phyloP scores from a whole-genome alignment of 2,888 invertebrate genomes.

The Sarcophaga carnaria region DNA sequence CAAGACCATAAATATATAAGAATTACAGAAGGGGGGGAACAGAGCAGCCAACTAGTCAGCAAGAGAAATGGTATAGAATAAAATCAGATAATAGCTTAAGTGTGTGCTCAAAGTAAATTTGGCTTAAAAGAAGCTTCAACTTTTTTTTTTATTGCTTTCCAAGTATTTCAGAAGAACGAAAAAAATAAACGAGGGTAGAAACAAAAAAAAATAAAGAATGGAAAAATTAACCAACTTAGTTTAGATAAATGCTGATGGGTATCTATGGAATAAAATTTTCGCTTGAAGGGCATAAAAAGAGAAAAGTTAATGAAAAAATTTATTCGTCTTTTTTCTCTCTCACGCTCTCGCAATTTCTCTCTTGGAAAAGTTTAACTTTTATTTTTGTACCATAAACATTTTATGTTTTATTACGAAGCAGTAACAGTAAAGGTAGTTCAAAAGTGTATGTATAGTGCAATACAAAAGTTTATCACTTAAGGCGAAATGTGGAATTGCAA shows the following conservation, averaged over 20 bases:
- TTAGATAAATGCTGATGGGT: constrained; percentile 48
- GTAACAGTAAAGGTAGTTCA: too few species aligned
- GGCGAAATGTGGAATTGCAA: too few species aligned
- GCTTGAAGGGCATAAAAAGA: neutral
- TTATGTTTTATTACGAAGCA: neutral
- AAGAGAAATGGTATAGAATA: constrained; percentile 22
- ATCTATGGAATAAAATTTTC: constrained; percentile 35
- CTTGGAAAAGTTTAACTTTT: constrained; percentile 10
- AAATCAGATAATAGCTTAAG: constrained; percentile 49
- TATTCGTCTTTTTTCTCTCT: neutral
- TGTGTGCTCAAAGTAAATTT: constrained; percentile 59
- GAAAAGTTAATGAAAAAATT: constrained; percentile 48
- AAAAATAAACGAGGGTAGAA: neutral
- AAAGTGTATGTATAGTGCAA: too few species aligned
- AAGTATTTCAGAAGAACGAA: neutral
- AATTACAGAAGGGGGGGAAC: neutral
- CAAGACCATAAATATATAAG: neutral
- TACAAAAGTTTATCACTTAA: too few species aligned
- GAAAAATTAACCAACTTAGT: neutral
- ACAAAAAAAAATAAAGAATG: neutral
- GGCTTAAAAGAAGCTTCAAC: constrained; percentile 34
- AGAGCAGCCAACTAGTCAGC: constrained; percentile 18
- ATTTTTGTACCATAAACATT: constrained; percentile 9
- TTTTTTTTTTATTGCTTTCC: constrained; percentile 9
- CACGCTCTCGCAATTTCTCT: constrained; percentile 1